A percentile compares a stretch with the other conserved stretches of the same genome.
phyloP scores from a whole-genome alignment of 2,113 vertebrate species.

The Ardeotis arabs region DNA sequence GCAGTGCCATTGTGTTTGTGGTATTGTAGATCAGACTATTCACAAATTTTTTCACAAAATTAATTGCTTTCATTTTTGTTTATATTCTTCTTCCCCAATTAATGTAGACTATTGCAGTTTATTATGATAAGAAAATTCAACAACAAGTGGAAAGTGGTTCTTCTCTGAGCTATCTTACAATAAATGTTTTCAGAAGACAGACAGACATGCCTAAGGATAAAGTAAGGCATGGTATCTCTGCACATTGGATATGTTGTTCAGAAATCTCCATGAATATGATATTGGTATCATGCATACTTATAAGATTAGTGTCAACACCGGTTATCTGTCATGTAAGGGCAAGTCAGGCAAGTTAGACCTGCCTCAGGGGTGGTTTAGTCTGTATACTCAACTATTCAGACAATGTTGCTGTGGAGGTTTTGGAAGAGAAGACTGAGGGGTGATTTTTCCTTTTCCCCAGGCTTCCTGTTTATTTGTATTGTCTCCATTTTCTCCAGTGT shows the following conservation, averaged over 20 bases:
- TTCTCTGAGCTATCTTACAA: background rate
- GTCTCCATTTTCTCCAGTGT: background rate
- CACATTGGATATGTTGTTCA: background rate
- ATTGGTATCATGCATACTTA: background rate
- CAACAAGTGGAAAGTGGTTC: background rate
- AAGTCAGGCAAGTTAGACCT: conserved; percentile 4
- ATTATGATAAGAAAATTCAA: background rate
- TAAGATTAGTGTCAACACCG: background rate
- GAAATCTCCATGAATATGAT: conserved; percentile 6
- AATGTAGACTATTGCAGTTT: background rate
- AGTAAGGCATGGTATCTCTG: background rate
- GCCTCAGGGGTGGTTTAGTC: background rate
- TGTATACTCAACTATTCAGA: background rate
- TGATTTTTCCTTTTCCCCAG: background rate
- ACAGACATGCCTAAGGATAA: background rate
- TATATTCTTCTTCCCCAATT: background rate
- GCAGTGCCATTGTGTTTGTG: background rate
- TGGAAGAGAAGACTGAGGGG: background rate
- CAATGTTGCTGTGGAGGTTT: background rate
- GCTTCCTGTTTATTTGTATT: background rate
- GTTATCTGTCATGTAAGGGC: background rate
- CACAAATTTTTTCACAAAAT: background rate
- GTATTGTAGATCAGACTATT: background rate
- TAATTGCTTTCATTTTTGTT: background rate
- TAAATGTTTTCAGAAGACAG: background rate